phyloP scores from a whole-genome alignment of 2,888 invertebrate genomes.

The Aspidiotus rigidus region DNA sequence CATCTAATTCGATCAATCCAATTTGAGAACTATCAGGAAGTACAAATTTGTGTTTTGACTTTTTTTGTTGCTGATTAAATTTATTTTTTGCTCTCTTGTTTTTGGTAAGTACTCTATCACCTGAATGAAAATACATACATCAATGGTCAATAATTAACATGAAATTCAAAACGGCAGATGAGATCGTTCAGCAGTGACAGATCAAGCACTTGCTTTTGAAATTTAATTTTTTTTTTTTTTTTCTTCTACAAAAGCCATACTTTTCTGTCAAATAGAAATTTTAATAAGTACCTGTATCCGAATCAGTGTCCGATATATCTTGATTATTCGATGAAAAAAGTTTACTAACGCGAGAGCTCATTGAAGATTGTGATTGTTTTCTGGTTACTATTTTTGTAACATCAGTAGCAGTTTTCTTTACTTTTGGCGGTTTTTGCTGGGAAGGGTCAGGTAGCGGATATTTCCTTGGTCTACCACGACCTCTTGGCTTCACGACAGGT shows the following conservation, averaged over 20 bases:
- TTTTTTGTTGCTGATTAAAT: conserved; percentile 34
- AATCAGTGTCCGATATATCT: conserved; percentile 39
- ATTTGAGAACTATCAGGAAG: conserved; percentile 22
- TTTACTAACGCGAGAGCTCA: conserved; percentile 34
- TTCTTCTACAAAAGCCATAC: background rate
- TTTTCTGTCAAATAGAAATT: too few species aligned
- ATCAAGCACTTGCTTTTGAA: too few species aligned
- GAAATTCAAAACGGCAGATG: background rate
- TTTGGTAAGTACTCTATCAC: conserved; percentile 45
- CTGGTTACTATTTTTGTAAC: conserved; percentile 29
- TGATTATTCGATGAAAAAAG: conserved; percentile 35
- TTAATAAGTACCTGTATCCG: conserved; percentile 38
- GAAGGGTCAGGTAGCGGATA: conserved; percentile 34
- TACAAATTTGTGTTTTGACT: conserved; percentile 35
- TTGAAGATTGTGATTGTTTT: conserved; percentile 25
- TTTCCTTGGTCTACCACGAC: conserved; percentile 36
- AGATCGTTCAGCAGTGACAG: too few species aligned
- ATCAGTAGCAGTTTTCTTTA: conserved; percentile 33
- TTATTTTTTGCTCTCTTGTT: conserved; percentile 46
- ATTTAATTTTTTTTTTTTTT: too few species aligned
- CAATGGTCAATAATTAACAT: background rate
- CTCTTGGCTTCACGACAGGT: conserved; percentile 33
- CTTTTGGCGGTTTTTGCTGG: conserved; percentile 19
- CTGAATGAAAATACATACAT: conserved; percentile 38
- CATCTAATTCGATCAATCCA: conserved; percentile 43